These are phyloP conservation scores for Adelphocoris suturalis DNA, from an alignment of 2,888 invertebrate species.

Conservation along the genomic window DNA sequence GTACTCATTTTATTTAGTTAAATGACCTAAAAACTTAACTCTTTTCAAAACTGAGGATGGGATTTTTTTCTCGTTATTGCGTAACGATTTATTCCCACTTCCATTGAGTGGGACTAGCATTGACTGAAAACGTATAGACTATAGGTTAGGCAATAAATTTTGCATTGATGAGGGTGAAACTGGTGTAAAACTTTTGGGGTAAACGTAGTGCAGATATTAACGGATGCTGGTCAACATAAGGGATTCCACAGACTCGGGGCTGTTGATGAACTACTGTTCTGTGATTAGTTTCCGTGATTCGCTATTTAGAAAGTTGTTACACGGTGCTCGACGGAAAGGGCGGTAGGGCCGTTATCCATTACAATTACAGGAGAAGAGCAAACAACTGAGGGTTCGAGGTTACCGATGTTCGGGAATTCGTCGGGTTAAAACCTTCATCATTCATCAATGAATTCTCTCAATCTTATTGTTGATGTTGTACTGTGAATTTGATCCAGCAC, in stretches of 20 bases:
- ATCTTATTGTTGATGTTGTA: neutral
- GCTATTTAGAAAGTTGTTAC: constrained; percentile 21
- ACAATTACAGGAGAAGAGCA: neutral
- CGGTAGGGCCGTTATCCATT: neutral
- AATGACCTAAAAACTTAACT: too few relatives aligned
- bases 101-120: too few relatives aligned
- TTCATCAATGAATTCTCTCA: constrained; percentile 6
- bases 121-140: too few relatives aligned
- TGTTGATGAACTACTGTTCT: constrained; percentile 16
- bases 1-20: too few relatives aligned
- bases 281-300: constrained; percentile 27
- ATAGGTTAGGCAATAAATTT: too few relatives aligned
- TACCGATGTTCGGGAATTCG: neutral
- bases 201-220: neutral
- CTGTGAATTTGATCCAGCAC: neutral
- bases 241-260: neutral
- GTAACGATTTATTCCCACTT: too few relatives aligned
- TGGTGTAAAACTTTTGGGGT: too few relatives aligned
- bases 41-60: too few relatives aligned
- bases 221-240: neutral
- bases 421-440: neutral
- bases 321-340: neutral
- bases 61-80: too few relatives aligned
- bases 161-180: too few relatives aligned
- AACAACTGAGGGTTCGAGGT: neutral